Conservation (phyloP, 2,888 invertebrate species). For the Tipula helvola region DNA sequence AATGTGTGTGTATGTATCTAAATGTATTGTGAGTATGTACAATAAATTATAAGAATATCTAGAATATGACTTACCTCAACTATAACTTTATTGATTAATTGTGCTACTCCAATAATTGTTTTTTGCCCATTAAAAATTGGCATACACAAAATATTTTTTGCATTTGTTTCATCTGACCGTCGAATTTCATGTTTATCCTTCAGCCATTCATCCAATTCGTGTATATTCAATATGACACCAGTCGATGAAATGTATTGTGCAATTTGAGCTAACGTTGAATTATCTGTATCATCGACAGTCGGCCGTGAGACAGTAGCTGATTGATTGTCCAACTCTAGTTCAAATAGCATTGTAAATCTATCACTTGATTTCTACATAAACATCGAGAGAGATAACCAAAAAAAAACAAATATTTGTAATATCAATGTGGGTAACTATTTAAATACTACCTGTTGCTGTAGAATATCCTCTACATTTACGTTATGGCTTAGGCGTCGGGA, state of each 20-base stretch:
- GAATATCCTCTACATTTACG: slow-evolving; percentile 53
- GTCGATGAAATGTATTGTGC: slow-evolving; percentile 79
- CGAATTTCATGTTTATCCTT: slow-evolving; percentile 46
- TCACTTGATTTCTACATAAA: slow-evolving; percentile 36
- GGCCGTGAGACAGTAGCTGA: slow-evolving; percentile 52
- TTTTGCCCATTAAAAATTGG: slow-evolving; percentile 85
- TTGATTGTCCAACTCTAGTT: slow-evolving; percentile 57
- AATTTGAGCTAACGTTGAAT: slow-evolving; percentile 66
- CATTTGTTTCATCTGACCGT: slow-evolving; percentile 49
- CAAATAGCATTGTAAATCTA: slow-evolving; percentile 75
- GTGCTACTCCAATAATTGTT: slow-evolving; percentile 81
- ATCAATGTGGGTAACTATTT: not conserved
- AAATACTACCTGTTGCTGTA: slow-evolving; percentile 40
- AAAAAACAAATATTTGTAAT: slow-evolving; percentile 11
- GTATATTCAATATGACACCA: slow-evolving; percentile 81
- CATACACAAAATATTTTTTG: slow-evolving; percentile 78
- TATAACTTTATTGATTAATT: slow-evolving; percentile 75
- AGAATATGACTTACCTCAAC: not conserved
- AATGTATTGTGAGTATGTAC: not conserved
- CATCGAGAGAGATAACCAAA: not conserved
- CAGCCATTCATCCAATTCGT: slow-evolving; percentile 72
- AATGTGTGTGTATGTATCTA: not conserved
- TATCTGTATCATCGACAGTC: slow-evolving; percentile 46
- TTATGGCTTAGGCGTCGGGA: slow-evolving; percentile 44
- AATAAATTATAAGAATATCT: not conserved